Conservation (phyloP, 2,888 invertebrate genomes). For the Sicus ferrugineus region DNA sequence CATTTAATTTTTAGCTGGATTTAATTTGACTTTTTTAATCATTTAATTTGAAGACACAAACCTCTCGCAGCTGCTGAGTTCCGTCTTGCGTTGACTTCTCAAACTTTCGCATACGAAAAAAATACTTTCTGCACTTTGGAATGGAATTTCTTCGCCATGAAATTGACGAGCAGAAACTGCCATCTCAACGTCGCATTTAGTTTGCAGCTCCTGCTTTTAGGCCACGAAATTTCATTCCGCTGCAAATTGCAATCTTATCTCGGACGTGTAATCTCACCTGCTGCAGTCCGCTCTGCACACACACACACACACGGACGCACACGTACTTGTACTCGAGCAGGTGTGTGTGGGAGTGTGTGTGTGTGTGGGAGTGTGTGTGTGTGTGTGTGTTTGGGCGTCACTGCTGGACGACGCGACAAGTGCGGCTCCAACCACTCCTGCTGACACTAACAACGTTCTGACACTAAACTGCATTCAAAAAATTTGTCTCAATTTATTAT, state of each 20-base stretch:
- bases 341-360: neutral
- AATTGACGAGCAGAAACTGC: neutral
- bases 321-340: too few relatives aligned
- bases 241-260: neutral
- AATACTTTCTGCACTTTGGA: too few relatives aligned
- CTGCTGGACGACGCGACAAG: neutral
- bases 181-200: neutral
- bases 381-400: neutral
- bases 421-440: neutral
- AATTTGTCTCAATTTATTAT: conserved; percentile 25
- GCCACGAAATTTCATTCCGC: neutral
- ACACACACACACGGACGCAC: too few relatives aligned
- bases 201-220: neutral
- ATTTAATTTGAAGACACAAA: too few relatives aligned
- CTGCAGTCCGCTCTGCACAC: too few relatives aligned
- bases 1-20: too few relatives aligned
- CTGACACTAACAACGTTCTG: conserved; percentile 20
- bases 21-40: too few relatives aligned
- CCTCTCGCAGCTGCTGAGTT: too few relatives aligned
- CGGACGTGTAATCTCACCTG: neutral
- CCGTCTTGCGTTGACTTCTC: too few relatives aligned
- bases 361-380: neutral
- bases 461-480: conserved; percentile 28
- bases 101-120: too few relatives aligned
- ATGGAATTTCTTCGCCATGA: too few relatives aligned